phyloP scores from a whole-genome alignment of 2,888 invertebrate species.

The Drosophila colorata region DNA sequence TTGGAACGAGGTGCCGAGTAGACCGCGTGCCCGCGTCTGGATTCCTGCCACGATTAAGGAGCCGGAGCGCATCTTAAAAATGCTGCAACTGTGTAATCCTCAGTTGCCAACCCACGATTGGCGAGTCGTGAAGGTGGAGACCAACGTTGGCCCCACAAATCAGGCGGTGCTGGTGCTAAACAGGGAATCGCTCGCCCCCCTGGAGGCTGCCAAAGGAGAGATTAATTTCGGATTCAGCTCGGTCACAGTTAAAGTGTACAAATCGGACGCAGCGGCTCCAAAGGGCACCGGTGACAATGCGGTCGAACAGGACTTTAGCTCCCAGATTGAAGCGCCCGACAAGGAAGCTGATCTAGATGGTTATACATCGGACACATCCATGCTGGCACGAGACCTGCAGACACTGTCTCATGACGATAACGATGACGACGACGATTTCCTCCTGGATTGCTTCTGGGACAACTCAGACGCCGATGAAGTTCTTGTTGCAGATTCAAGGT shows the following conservation, averaged over 20 bases:
- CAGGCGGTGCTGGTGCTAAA: constrained; percentile 8
- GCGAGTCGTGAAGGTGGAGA: constrained; percentile 9
- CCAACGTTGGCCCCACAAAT: background rate
- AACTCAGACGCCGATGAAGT: background rate
- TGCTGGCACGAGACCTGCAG: background rate
- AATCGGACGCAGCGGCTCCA: background rate
- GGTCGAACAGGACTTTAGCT: background rate
- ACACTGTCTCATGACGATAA: background rate
- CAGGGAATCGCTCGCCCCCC: constrained; percentile 1
- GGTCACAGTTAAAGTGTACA: constrained; percentile 2
- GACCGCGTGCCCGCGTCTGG: constrained; percentile 7
- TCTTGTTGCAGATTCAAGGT: too few relatives aligned
- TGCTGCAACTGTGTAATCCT: constrained; percentile 8
- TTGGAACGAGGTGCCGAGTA: constrained; percentile 7
- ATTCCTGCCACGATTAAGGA: background rate
- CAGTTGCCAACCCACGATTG: constrained; percentile 4
- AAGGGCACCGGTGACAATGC: background rate
- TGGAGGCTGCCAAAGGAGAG: constrained; percentile 6
- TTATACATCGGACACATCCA: constrained; percentile 2
- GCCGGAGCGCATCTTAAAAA: constrained; percentile 3
- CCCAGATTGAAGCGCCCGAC: background rate
- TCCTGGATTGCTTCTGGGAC: background rate
- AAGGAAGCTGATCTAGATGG: background rate
- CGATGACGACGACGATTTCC: background rate
- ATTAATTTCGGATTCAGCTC: constrained; percentile 7